Evolutionary conservation across 2,797 vertebrate genomes (phyloP).

Genomic region (Petrocephalus sullivani): DNA sequence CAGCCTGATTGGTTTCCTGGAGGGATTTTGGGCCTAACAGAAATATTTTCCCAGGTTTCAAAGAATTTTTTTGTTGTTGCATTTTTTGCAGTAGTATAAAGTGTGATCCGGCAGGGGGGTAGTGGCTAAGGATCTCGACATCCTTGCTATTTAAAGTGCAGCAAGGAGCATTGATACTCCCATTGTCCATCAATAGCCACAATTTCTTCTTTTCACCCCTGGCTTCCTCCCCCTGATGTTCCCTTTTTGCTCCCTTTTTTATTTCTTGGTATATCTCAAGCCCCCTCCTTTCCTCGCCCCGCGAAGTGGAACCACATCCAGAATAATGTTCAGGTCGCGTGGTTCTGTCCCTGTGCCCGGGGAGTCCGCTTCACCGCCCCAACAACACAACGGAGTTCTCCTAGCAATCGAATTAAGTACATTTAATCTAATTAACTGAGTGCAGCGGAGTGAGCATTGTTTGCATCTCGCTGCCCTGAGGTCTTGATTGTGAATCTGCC

Average conservation of each 20-base stretch:
- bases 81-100: neutral
- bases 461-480: neutral
- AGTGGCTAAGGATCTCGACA: neutral
- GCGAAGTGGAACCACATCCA: neutral
- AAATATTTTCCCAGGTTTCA: neutral
- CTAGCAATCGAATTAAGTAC: neutral
- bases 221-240: neutral
- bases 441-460: neutral
- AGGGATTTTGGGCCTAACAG: neutral
- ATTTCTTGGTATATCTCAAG: neutral
- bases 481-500: slow-evolving; percentile 1
- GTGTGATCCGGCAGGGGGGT: neutral
- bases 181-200: neutral
- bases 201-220: neutral
- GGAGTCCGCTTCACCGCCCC: neutral
- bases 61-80: neutral
- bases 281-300: neutral
- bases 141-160: neutral
- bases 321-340: neutral
- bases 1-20: neutral
- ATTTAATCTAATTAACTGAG: slow-evolving; percentile 7
- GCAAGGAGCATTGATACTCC: neutral
- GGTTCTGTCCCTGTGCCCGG: neutral
- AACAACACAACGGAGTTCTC: neutral
- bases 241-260: neutral